Base-by-base conservation (phyloP, 1,140 invertebrate species). In the Conopomorpha cramerella region DNA sequence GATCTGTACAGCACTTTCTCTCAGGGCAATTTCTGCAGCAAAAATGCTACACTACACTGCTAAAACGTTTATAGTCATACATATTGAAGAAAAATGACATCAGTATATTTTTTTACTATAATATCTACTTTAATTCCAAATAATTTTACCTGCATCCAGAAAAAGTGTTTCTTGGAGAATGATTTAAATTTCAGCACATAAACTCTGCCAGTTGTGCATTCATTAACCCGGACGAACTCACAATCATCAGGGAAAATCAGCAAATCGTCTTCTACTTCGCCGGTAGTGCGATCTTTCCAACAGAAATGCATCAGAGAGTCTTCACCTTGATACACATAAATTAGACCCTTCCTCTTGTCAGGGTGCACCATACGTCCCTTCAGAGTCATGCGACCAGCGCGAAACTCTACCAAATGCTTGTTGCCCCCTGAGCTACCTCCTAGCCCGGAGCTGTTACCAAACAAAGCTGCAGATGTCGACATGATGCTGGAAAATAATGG, bases 191-290 rank as follows among this genome's bases (percentile, higher is more conserved):
- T 96, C 4, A 99, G 78, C 12, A 99, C 84, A 81, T 91, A 99
- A 0, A 97, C 96, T 49, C 97, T 82, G 2, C 96, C 97, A 32
- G 95, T 97, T 32, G 94, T 96, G 60, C 96, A 99, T 60, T 98
- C 93, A 34, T 89, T 84, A 0, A 99, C 94, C 49, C 87, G 85
- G 39, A 95, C 92, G 78, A 97, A 99, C 76, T 99, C 96, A 62
- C 94, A 95, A 71, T 99, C 97, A 74, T 98, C 97, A 16, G 96
- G 97, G 49, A 99, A 99, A 48, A 99, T 97, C 26, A 99, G 95
- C 15, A 99, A 79, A 82, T 99, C 97, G 63, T 86, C 84, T 52
- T 85, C 82, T 12, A 84, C 81, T 41, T 84, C 80, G 31, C 81
- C 82, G 8, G 86, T 86, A 25, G 86, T 86, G 26, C 95, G 83